Evolutionary conservation across 1,140 invertebrate genomes (phyloP).

Genomic region (Stegodyphus mimosarum): DNA sequence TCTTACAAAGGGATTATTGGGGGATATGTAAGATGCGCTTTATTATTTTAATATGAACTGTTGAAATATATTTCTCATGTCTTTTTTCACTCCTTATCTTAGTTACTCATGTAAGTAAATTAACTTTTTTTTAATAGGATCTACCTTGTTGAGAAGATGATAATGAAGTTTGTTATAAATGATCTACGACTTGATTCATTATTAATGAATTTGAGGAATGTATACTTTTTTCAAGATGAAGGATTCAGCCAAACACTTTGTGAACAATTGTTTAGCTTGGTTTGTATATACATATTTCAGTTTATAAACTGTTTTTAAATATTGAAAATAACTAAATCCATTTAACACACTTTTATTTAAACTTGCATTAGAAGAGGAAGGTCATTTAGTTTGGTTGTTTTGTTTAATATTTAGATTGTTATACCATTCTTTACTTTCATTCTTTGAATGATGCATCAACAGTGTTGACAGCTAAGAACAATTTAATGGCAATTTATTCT

Average conservation of each 20-base stretch:
- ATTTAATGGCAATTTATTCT: no score
- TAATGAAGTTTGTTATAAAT: conserved; percentile 29
- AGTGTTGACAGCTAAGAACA: no score
- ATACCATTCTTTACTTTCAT: neutral
- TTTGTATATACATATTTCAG: conserved; percentile 10
- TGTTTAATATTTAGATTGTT: neutral
- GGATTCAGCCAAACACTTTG: conserved; percentile 26
- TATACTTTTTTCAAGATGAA: conserved; percentile 49
- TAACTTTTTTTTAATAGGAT: conserved; percentile 1
- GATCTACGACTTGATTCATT: conserved; percentile 14
- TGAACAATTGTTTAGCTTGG: conserved; percentile 25
- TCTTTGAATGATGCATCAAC: no score
- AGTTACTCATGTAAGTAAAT: no score
- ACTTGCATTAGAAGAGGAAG: neutral
- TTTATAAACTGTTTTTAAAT: neutral
- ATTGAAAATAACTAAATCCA: neutral
- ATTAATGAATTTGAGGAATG: conserved; percentile 12
- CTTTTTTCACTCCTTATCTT: no score
- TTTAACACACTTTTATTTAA: neutral
- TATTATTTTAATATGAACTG: no score
- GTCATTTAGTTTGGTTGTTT: neutral
- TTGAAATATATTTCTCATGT: no score
- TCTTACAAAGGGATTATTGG: no score
- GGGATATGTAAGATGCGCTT: no score
- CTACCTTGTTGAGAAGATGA: conserved; percentile 18